Evolutionary conservation across 1,140 invertebrate genomes (phyloP).

Genomic region (Leptopilina boulardi): DNA sequence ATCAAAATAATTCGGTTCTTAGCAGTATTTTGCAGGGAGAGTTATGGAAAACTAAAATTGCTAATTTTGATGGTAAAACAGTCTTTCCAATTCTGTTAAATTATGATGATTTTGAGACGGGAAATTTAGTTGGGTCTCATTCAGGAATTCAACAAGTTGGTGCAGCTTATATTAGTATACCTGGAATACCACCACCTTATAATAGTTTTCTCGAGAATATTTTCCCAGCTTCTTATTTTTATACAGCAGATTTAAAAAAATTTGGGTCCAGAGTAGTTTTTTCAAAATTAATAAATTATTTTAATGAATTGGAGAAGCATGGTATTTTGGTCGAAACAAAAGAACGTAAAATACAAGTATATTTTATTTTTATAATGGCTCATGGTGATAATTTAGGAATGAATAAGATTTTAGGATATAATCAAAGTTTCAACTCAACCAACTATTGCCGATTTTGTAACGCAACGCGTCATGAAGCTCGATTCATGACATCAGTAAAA

Average conservation of each 20-base stretch:
- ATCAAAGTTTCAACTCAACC: conserved; percentile 36
- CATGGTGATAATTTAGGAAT: conserved; percentile 40
- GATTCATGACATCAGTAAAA: conserved; percentile 1
- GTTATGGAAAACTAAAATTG: not conserved
- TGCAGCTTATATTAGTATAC: not conserved
- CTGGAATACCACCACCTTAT: not conserved
- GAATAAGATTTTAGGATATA: conserved; percentile 28
- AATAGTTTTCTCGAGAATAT: not conserved
- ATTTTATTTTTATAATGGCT: conserved; percentile 28
- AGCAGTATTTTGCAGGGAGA: not conserved
- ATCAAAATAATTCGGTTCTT: not conserved
- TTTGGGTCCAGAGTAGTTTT: conserved; percentile 30
- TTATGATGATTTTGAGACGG: not conserved
- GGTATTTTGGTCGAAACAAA: conserved; percentile 16
- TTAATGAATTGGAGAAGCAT: conserved; percentile 19
- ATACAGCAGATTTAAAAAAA: conserved; percentile 36
- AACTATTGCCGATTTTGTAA: conserved; percentile 40
- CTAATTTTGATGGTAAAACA: not conserved
- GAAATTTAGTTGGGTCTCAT: not conserved
- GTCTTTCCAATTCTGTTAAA: not conserved
- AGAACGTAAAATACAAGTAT: not conserved
- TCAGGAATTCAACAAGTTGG: not conserved
- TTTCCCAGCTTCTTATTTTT: not conserved
- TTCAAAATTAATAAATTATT: conserved; percentile 35
- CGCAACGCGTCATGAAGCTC: not conserved